Evolutionary conservation across 1,140 invertebrate genomes (phyloP).

Genomic region (Ceratitis capitata): DNA sequence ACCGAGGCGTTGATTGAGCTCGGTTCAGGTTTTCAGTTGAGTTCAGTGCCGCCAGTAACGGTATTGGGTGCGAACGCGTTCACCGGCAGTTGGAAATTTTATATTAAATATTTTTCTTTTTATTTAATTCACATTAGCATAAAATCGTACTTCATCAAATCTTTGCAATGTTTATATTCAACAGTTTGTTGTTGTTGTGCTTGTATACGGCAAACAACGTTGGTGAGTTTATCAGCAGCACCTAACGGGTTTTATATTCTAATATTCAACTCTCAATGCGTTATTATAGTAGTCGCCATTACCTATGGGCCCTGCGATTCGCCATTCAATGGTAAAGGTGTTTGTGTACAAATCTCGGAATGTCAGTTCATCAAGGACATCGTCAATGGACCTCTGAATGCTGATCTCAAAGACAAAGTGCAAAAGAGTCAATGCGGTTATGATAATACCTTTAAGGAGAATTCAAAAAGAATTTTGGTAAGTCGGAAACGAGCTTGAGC

Average conservation of each 20-base stretch:
- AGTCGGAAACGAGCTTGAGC: too few species aligned
- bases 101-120: too few species aligned
- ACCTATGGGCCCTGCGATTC: neutral
- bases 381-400: conserved; percentile 44
- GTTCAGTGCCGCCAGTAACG: neutral
- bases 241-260: neutral
- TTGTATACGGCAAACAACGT: neutral
- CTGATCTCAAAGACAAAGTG: conserved; percentile 45
- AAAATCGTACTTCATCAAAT: too few species aligned
- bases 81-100: too few species aligned
- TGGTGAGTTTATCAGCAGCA: neutral
- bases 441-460: conserved; percentile 48
- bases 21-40: neutral
- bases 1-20: neutral
- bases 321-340: conserved; percentile 50
- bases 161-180: too few species aligned
- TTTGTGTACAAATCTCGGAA: conserved; percentile 61
- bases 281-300: neutral
- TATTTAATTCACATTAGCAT: too few species aligned
- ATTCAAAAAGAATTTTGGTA: conserved; percentile 6
- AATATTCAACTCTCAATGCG: neutral
- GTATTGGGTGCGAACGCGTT: neutral
- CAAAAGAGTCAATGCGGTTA: conserved; percentile 54
- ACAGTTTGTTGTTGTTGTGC: neutral
- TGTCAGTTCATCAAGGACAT: conserved; percentile 62